Percentiles rank a stretch among this genome's conserved stretches.
Conservation (phyloP, 2,888 invertebrate genomes). For the Ichneumoninae sp. region DNA sequence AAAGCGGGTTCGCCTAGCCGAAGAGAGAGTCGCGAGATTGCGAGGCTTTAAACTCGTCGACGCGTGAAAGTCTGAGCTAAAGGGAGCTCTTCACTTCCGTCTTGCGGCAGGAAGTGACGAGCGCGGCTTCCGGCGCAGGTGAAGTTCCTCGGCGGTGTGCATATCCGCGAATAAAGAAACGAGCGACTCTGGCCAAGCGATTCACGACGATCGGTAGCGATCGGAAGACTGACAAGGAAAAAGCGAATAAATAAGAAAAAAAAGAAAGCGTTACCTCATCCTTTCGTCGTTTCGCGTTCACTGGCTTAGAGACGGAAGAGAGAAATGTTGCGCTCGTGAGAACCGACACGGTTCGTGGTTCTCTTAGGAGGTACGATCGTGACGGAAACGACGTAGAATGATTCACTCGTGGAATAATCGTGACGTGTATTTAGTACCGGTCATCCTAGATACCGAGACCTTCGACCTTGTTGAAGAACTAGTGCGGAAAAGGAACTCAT, state of each 20-base stretch:
- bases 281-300: not conserved
- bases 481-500: no score
- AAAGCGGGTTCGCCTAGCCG: not conserved
- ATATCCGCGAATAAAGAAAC: slow-evolving; percentile 19
- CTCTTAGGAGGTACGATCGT: slow-evolving; percentile 14
- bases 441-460: slow-evolving; percentile 15
- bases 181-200: slow-evolving; percentile 7
- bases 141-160: slow-evolving; percentile 28
- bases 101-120: slow-evolving; percentile 54
- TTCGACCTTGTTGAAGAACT: slow-evolving; percentile 18
- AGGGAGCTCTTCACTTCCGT: slow-evolving; percentile 19
- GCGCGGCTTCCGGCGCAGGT: slow-evolving; percentile 61
- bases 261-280: not conserved
- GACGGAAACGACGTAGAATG: slow-evolving; percentile 23
- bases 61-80: slow-evolving; percentile 53
- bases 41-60: slow-evolving; percentile 52
- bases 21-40: slow-evolving; percentile 3
- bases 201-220: slow-evolving; percentile 29
- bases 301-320: not conserved
- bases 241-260: not conserved
- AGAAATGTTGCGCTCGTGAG: slow-evolving; percentile 18
- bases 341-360: slow-evolving; percentile 34
- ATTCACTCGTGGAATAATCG: slow-evolving; percentile 24
- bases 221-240: slow-evolving; percentile 15
- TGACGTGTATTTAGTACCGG: slow-evolving; percentile 6